These are phyloP conservation scores for Petrophora chlorosata DNA, from an alignment of 2,888 invertebrate genomes.

Conservation along the genomic window DNA sequence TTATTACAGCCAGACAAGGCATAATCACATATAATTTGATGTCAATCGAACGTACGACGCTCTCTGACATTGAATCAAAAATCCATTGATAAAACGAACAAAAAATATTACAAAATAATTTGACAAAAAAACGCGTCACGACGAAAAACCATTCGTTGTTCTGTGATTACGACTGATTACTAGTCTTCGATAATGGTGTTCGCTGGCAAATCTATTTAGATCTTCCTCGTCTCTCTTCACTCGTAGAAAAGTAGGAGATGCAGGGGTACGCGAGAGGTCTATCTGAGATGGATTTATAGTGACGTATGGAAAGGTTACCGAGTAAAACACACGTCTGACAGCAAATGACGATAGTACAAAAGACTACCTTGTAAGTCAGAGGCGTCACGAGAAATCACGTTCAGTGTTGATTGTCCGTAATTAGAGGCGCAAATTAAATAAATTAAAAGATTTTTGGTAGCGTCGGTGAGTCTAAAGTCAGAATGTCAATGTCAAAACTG, in stretches of 20 bases:
- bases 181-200: slow-evolving; percentile 71
- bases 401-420: slow-evolving; percentile 71
- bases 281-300: slow-evolving; percentile 42
- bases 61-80: slow-evolving; percentile 75
- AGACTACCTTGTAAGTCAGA: slow-evolving; percentile 79
- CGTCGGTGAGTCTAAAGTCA: slow-evolving; percentile 38
- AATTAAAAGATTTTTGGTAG: slow-evolving; percentile 68
- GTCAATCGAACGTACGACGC: slow-evolving; percentile 73
- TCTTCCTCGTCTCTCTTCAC: slow-evolving; percentile 45
- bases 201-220: slow-evolving; percentile 47
- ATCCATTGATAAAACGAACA: slow-evolving; percentile 52
- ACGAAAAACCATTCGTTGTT: slow-evolving; percentile 69
- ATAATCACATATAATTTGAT: slow-evolving; percentile 69
- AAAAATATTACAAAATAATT: slow-evolving; percentile 61
- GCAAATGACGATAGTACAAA: slow-evolving; percentile 72
- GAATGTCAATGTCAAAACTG: slow-evolving; percentile 69
- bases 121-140: slow-evolving; percentile 67
- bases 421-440: slow-evolving; percentile 77
- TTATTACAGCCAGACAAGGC: slow-evolving; percentile 43
- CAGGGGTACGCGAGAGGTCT: slow-evolving; percentile 38
- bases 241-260: slow-evolving; percentile 16
- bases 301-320: slow-evolving; percentile 63
- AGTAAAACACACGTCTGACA: slow-evolving; percentile 69
- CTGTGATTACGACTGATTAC: slow-evolving; percentile 77
- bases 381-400: slow-evolving; percentile 69